Evolutionary conservation across 2,113 vertebrate genomes (phyloP).

Genomic region (Cyprinodon variegatus): DNA sequence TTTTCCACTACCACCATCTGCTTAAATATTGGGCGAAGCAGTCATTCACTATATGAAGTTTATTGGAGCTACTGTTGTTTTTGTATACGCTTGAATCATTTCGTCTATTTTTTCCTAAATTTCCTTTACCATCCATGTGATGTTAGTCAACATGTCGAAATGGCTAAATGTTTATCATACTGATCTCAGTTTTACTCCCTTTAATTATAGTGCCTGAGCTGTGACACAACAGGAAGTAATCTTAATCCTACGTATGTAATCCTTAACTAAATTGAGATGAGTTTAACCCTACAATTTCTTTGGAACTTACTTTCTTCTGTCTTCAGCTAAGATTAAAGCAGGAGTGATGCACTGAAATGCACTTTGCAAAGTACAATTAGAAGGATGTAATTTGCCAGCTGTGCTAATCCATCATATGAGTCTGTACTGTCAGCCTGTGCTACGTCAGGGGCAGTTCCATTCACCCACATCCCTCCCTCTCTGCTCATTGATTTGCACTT

Average conservation of each 20-base stretch:
- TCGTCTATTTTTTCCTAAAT: background rate
- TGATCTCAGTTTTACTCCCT: background rate
- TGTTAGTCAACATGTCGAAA: background rate
- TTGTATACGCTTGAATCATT: background rate
- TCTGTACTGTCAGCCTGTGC: conserved; percentile 57
- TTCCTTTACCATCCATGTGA: background rate
- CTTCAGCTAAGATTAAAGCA: conserved; percentile 41
- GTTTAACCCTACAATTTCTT: background rate
- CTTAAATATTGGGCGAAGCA: background rate
- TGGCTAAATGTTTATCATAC: background rate
- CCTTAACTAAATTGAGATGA: background rate
- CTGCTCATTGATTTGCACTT: conserved; percentile 57
- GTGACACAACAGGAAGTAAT: background rate
- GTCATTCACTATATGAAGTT: background rate
- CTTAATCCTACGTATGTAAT: background rate
- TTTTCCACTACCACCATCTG: background rate
- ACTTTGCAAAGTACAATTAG: conserved; percentile 56
- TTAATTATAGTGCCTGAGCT: background rate
- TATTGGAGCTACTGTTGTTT: background rate
- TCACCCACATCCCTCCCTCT: conserved; percentile 42
- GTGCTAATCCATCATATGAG: conserved; percentile 66
- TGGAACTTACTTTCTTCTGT: background rate
- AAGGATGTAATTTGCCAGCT: conserved; percentile 58
- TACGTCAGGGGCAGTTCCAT: conserved; percentile 46
- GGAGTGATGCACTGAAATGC: conserved; percentile 28